Evolutionary conservation across 2,888 invertebrate genomes (phyloP).

Genomic region (Colletes collaris): DNA sequence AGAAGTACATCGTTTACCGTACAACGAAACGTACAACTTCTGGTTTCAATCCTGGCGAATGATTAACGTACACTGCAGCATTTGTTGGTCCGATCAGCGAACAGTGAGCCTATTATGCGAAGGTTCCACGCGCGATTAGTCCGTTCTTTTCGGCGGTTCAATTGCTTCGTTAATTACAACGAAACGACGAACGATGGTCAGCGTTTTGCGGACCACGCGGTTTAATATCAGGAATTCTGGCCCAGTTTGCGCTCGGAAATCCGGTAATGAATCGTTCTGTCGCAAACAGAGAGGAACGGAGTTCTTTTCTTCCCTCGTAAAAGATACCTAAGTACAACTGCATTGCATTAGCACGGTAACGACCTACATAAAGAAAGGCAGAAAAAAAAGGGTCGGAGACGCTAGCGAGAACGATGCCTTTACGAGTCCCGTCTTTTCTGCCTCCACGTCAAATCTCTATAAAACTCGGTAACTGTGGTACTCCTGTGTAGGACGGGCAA

Average conservation of each 20-base stretch:
- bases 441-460: conserved; percentile 4
- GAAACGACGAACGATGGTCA: conserved; percentile 11
- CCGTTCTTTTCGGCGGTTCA: conserved; percentile 5
- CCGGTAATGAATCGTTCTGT: conserved; percentile 38
- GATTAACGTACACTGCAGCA: too few relatives aligned
- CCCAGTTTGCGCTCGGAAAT: conserved; percentile 30
- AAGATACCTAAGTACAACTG: conserved; percentile 19
- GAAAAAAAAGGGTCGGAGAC: conserved; percentile 1
- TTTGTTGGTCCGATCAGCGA: too few relatives aligned
- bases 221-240: conserved; percentile 29
- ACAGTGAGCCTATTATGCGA: too few relatives aligned
- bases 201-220: conserved; percentile 13
- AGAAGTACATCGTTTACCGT: not conserved
- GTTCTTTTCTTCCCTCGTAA: conserved; percentile 3
- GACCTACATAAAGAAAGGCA: conserved; percentile 7
- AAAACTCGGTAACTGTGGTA: conserved; percentile 1
- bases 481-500: not conserved
- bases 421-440: conserved; percentile 8
- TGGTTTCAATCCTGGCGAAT: too few relatives aligned
- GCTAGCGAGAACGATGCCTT: conserved; percentile 8
- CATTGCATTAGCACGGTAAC: conserved; percentile 26
- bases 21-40: too few relatives aligned
- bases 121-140: not conserved
- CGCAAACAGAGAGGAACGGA: not conserved
- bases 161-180: conserved; percentile 9